phyloP scores from a whole-genome alignment of 2,797 vertebrate species.

The Malurus splendens region DNA sequence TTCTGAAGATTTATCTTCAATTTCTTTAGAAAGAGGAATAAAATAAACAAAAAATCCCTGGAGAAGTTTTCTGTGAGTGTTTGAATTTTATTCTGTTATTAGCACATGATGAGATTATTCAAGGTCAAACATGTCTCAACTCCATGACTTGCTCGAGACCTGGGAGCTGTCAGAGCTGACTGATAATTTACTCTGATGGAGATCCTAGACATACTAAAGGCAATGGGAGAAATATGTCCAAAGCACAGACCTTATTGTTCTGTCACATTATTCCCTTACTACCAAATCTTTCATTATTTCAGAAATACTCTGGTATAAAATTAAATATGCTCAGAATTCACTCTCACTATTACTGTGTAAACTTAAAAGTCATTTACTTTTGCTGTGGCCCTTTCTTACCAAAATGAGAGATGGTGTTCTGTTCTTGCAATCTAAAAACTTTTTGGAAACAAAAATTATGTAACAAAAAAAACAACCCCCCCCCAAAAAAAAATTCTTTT shows the following conservation, averaged over 20 bases:
- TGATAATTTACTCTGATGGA: background rate
- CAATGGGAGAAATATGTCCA: background rate
- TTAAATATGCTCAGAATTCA: background rate
- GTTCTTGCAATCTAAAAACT: background rate
- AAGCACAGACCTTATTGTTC: background rate
- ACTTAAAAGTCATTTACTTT: background rate
- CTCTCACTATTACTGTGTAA: background rate
- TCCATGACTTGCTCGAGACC: accelerated
- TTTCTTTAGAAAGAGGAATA: background rate
- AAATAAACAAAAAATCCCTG: background rate
- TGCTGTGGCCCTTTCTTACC: background rate
- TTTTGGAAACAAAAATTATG: background rate
- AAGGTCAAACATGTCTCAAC: background rate
- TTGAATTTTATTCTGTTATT: background rate
- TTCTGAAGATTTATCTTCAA: background rate
- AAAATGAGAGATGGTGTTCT: background rate
- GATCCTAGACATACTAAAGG: background rate
- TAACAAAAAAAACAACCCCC: background rate
- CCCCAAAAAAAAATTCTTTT: background rate
- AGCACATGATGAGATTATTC: background rate
- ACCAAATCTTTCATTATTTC: background rate
- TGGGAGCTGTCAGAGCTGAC: background rate
- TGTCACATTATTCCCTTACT: background rate
- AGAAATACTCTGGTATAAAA: background rate
- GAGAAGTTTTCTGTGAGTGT: background rate